Percentiles rank a stretch among this genome's conserved stretches.
Evolutionary conservation across 2,888 invertebrate species (phyloP).

Genomic region (Scrobipalpa atriplicella): DNA sequence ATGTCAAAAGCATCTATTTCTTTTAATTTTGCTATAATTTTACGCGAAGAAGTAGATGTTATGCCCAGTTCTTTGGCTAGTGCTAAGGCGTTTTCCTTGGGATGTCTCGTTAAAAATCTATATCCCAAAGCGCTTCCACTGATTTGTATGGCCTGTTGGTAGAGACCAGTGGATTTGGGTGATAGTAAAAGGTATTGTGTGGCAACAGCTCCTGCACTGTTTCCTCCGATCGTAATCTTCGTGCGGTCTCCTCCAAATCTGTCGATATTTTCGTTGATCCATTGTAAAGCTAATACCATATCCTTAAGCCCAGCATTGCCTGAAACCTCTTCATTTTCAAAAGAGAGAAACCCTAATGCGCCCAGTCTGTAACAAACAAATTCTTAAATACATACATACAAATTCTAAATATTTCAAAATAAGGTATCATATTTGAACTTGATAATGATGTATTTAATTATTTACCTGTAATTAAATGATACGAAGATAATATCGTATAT

Average conservation of each 20-base stretch:
- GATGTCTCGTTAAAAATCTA: slow-evolving; percentile 41
- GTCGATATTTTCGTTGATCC: slow-evolving; percentile 51
- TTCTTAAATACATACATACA: background rate
- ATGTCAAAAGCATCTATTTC: slow-evolving; percentile 41
- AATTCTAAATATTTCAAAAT: background rate
- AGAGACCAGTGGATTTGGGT: slow-evolving; percentile 45
- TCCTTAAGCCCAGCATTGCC: slow-evolving; percentile 60
- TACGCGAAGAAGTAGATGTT: slow-evolving; percentile 32
- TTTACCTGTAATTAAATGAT: slow-evolving; percentile 53
- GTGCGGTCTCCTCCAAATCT: slow-evolving; percentile 50
- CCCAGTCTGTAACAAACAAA: slow-evolving; percentile 49
- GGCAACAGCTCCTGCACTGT: slow-evolving; percentile 54
- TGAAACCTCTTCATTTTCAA: slow-evolving; percentile 45
- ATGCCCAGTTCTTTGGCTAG: slow-evolving; percentile 40
- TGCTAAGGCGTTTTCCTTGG: slow-evolving; percentile 36
- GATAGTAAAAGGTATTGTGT: slow-evolving; percentile 52
- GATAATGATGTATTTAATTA: background rate
- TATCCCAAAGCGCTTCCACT: slow-evolving; percentile 46
- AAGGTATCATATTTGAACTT: too few species aligned
- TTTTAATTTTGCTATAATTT: slow-evolving; percentile 38
- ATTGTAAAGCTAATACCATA: slow-evolving; percentile 47
- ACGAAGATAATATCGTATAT: slow-evolving; percentile 51
- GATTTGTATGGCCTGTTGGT: slow-evolving; percentile 41
- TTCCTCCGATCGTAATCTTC: slow-evolving; percentile 51
- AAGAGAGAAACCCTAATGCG: slow-evolving; percentile 55